Evolutionary conservation across 2,888 invertebrate species (phyloP), one percentile per base, ranked within the genome.

Genomic region (Metacarcinus magister): DNA sequence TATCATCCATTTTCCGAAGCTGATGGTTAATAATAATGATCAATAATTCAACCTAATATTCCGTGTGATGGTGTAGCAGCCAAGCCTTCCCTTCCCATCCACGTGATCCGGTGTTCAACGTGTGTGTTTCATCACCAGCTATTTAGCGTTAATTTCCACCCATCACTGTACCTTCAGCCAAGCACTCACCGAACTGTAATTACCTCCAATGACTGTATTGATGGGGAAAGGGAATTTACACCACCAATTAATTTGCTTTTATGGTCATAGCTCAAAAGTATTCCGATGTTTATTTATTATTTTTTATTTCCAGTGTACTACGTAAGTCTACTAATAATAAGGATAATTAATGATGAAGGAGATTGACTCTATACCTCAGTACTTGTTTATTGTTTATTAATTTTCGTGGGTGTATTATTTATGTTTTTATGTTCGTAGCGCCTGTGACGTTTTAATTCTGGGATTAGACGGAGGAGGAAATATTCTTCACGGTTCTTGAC

Each of bases 161-260:
- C 82, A 82, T 82, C 82, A 82, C 10, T 32, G 82, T 82, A 82
- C 82, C 82, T 82, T 32, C 32, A 82, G 32, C 82, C 82, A 13
- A 10, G 13, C 82, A 82, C 82, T 82, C 82, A 32, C 82, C 82
- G 2, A 82, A 7, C 82, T 82, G 82, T 82, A 82, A 82, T 82
- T 82, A 82, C 82, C 82, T 10, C 32, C 0, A 28, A 8, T 32
- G 82, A 32, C 7, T 82, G 32, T 82, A 82, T 82, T 82, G 82
- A 82, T 82, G 82, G 32, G 82, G 32, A 23, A 23, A 32, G 82
- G 82, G 82, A 82, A 82, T 82, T 82, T 82, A 82, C 82, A 32
- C 82, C 32, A 82, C 82, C 82, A 82, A 82, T 82, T 82, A 82
- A 82, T 82, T 82, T 32, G 82, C 82, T 28, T 39, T 7, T 32